phyloP scores from a whole-genome alignment of 2,888 invertebrate genomes.

The Dicyrtomina minuta region DNA sequence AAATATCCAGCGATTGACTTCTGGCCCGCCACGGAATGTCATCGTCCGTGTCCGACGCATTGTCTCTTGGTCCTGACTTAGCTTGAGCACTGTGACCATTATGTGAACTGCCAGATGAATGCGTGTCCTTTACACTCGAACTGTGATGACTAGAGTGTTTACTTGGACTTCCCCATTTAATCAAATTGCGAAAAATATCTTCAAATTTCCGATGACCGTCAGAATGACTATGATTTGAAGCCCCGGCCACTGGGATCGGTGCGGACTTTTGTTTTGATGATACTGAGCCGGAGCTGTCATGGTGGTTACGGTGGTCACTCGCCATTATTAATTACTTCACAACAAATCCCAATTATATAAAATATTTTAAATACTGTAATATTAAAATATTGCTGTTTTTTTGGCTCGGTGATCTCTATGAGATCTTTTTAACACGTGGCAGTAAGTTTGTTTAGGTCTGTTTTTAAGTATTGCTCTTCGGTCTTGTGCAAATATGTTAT shows the following conservation, averaged over 20 bases:
- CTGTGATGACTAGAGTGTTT: conserved; percentile 23
- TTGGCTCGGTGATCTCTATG: no score
- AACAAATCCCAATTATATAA: no score
- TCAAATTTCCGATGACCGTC: conserved; percentile 33
- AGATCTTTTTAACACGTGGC: background rate
- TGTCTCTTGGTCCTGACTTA: background rate
- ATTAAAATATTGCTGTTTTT: background rate
- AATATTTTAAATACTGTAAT: no score
- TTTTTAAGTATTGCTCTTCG: background rate
- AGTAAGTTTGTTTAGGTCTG: background rate
- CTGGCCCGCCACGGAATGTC: conserved; percentile 27
- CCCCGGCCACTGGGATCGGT: conserved; percentile 12
- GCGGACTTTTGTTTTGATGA: conserved; percentile 9
- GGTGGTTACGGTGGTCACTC: background rate
- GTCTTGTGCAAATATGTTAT: background rate
- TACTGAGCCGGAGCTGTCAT: background rate
- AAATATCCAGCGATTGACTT: conserved; percentile 44
- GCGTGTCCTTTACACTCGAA: background rate
- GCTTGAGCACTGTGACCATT: background rate
- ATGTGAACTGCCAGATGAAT: background rate
- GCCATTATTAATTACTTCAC: background rate
- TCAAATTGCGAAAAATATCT: conserved; percentile 46
- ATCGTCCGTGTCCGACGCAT: background rate
- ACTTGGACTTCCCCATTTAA: conserved; percentile 50
- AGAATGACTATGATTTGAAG: background rate